Evolutionary conservation across 2,113 vertebrate genomes (phyloP), one percentile per base, ranked within the genome.

Genomic region (Equus quagga): DNA sequence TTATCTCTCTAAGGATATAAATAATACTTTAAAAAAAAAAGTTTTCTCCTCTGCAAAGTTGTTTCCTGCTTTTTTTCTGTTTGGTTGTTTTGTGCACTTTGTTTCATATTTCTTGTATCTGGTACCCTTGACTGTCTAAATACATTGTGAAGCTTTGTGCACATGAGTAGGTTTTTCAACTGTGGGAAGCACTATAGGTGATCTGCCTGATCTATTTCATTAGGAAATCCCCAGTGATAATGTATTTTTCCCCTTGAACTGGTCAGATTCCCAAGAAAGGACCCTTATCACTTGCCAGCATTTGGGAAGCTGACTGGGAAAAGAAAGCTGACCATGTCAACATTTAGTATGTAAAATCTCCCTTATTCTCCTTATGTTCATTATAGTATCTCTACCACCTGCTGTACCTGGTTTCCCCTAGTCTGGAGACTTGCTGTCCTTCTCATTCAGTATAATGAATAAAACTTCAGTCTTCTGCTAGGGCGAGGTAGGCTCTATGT

Each of bases 391-490:
- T 80, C 51, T 87, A 60, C 36, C 6, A 41, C 67, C 28, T 54
- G 21, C 83, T 73, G 13, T 62, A 60, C 56, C 54, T 91, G 75
- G n/a, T 89, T 23, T 92, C 33, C 18, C 33, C 14, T 46, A 93
- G 28, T 91, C 60, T 31, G 75, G 41, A 97, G 26, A 69, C 24
- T 24, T 17, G 6, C 46, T 87, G 19, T 62, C 33, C 58, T 90
- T 86, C 64, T 86, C 56, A 51, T 41, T 91, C 24, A 24, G 23
- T 60, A 58, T 3, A 93, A 67, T 78, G 58, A 93, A 78, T 76
- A 91, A 97, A 85, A 58, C 62, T 96, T 96, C 21, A 60, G 18
- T 80, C n/a, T 89, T 93, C 36, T 96, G 18, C 33, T 69, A 83
- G 49, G 36, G 75, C 75, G n/a, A 78, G 21, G 44, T 83, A 92